phyloP scores from a whole-genome alignment of 2,888 invertebrate species.

The Willowsia nigromaculata region DNA sequence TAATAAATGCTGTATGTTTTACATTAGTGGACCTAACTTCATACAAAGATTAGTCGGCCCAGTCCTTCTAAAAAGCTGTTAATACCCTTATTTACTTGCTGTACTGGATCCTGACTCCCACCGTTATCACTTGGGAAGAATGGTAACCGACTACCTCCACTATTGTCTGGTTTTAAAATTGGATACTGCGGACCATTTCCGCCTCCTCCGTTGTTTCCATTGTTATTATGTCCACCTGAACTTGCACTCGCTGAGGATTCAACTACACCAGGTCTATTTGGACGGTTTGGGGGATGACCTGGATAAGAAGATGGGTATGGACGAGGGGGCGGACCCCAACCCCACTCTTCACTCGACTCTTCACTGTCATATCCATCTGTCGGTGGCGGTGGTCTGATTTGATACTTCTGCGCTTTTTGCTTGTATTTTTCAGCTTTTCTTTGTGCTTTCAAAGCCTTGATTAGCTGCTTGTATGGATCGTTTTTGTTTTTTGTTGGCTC shows the following conservation, averaged over 20 bases:
- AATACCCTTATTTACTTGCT: slow-evolving; percentile 35
- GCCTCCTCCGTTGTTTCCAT: not conserved
- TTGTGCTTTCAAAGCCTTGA: slow-evolving; percentile 61
- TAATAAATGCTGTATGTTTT: too few relatives aligned
- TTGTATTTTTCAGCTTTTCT: slow-evolving; percentile 67
- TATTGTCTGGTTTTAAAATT: not conserved
- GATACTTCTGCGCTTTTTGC: slow-evolving; percentile 17
- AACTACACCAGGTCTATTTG: not conserved
- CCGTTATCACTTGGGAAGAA: not conserved
- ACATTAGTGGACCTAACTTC: too few relatives aligned
- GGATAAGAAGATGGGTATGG: slow-evolving; percentile 13
- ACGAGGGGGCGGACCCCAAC: not conserved
- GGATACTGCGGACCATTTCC: not conserved
- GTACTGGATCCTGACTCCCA: slow-evolving; percentile 14
- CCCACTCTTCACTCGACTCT: not conserved
- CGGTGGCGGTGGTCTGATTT: not conserved
- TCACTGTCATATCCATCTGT: not conserved
- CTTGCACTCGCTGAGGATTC: not conserved
- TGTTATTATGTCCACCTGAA: slow-evolving; percentile 9
- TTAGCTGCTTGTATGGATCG: slow-evolving; percentile 61
- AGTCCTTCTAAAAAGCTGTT: slow-evolving; percentile 26
- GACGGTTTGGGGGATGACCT: not conserved
- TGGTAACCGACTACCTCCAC: not conserved
- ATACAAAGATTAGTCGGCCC: not conserved
- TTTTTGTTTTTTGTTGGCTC: slow-evolving; percentile 40